These are phyloP conservation scores for Balanococcus diminutus DNA, from an alignment of 2,888 invertebrate species.

Conservation along the genomic window DNA sequence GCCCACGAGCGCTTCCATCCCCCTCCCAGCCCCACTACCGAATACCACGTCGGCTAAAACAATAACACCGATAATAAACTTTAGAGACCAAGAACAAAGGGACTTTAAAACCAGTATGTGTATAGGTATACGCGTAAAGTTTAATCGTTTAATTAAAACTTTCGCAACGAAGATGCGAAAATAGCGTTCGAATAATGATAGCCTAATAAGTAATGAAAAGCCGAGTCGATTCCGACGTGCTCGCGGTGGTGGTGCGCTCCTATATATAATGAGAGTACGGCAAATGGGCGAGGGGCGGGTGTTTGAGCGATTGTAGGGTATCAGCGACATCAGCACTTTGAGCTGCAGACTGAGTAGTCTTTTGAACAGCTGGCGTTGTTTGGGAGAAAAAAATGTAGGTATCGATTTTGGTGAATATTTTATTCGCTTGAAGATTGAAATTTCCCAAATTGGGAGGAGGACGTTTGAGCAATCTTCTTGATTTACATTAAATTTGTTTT, in stretches of 20 bases:
- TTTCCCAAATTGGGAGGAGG: too few species aligned
- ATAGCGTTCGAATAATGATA: conserved; percentile 36
- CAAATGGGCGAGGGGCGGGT: background rate
- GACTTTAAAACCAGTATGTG: conserved; percentile 32
- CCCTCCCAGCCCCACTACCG: background rate
- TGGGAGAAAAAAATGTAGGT: too few species aligned
- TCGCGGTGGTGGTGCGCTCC: background rate
- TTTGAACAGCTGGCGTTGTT: too few species aligned
- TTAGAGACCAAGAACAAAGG: conserved; percentile 51
- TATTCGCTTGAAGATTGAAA: too few species aligned
- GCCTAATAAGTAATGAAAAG: conserved; percentile 36
- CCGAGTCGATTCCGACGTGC: background rate
- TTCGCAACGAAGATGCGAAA: conserved; percentile 25
- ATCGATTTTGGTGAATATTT: too few species aligned
- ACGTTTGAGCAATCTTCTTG: too few species aligned
- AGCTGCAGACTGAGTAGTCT: too few species aligned
- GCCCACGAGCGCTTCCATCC: background rate
- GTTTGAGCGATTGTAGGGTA: background rate
- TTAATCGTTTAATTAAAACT: conserved; percentile 55
- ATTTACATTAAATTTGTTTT: too few species aligned
- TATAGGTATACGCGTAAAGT: conserved; percentile 52
- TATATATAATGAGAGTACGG: background rate
- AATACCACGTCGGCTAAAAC: background rate
- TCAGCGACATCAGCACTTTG: too few species aligned
- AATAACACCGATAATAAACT: conserved; percentile 47